These are phyloP conservation scores for Alouatta caraya DNA, from an alignment of 2,797 vertebrate genomes.

Conservation along the genomic window DNA sequence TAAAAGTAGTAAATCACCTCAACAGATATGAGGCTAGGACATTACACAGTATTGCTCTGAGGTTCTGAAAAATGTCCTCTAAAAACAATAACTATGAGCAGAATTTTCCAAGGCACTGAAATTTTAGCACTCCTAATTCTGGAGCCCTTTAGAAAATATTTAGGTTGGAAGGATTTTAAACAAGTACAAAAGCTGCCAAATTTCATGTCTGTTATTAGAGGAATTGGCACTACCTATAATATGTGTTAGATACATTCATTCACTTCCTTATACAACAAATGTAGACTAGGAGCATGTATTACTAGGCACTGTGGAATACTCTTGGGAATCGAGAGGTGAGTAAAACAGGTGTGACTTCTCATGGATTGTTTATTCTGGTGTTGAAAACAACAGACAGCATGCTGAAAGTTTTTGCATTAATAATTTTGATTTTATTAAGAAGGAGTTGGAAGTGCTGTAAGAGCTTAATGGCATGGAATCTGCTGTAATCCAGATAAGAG, in stretches of 20 bases:
- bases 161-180: not conserved
- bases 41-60: accelerated
- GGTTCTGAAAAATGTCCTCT: not conserved
- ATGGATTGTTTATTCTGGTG: not conserved
- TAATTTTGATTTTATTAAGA: not conserved
- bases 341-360: not conserved
- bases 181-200: not conserved
- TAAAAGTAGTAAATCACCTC: not conserved
- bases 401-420: not conserved
- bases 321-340: not conserved
- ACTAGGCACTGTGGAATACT: not conserved
- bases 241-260: slow-evolving; percentile 26
- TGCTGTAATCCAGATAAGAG: not conserved
- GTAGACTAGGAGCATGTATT: accelerated
- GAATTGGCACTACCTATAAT: slow-evolving; percentile 43
- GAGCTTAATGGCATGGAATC: not conserved
- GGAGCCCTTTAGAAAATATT: not conserved
- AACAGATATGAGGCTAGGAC: not conserved
- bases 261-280: not conserved
- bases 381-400: not conserved
- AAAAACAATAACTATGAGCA: not conserved
- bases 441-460: no score
- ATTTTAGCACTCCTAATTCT: not conserved
- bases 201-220: slow-evolving; percentile 47
- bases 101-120: not conserved